Base-by-base conservation (phyloP, 2,113 vertebrate species). In the Athene noctua region DNA sequence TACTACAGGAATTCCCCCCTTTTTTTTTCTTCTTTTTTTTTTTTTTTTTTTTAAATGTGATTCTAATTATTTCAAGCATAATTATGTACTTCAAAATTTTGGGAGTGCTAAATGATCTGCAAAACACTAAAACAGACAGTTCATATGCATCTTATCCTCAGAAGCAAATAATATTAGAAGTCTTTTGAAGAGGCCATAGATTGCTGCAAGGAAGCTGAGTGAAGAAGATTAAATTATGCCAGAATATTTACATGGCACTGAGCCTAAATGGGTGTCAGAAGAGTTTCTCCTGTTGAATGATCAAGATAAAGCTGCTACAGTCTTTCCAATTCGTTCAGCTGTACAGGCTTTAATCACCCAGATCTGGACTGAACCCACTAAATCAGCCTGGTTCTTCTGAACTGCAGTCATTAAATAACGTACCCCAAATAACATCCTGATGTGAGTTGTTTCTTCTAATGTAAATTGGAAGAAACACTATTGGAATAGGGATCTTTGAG, bases 221-320 rank as follows among this genome's bases (percentile, higher is more conserved):
- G 90, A 79, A 77, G 82, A 89, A 73, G 62, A 47, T 17, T 90
- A 80, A 70, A 75, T 93, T 86, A 90, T 59, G 83, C 74, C 77
- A 77, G 92, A 94, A 22, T 92, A 74, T 94, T 86, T 92, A 23
- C 27, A 25, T 94, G 92, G 74, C 80, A 71, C 88, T 62, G 86
- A 94, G 92, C 80, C 96, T 78, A 78, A 74, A 65, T 13, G 74
- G 47, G 84, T 96, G 92, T 91, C 92, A 93, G 70, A 95, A 81
- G 71, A 83, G 77, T 38, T 92, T 59, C 80, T 94, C 38, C 68
- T 79, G 77, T 63, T 81, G 65, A 96, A 70, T 71, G 78, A 86
- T 90, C 63, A 61, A 94, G 82, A 92, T 86, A 65, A 78, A 93
- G 79, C 72, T 70, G 71, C 29, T 80, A 21, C 78, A 92, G 82